Conservation (phyloP, 2,888 invertebrate genomes). For the Arge pagana region DNA sequence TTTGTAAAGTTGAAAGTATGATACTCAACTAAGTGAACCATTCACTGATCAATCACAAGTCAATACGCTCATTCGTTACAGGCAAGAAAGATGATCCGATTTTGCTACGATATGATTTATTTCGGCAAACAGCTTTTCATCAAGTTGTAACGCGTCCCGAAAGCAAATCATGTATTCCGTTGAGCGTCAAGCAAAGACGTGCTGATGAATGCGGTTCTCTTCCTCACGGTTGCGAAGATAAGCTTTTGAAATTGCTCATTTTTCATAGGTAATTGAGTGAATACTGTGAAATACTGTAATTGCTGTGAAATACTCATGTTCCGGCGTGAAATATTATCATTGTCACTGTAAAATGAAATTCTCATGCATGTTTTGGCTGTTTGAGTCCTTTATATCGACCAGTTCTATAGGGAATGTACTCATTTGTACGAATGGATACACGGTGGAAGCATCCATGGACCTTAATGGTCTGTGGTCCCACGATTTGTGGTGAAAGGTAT, state of each 20-base stretch:
- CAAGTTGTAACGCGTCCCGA: conserved; percentile 1
- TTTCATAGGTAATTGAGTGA: no score
- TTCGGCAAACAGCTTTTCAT: conserved; percentile 10
- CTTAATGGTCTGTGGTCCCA: conserved; percentile 1
- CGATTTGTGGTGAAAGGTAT: conserved; percentile 3
- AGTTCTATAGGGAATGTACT: no score
- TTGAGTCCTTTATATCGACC: neutral
- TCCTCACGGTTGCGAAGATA: neutral
- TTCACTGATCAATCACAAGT: conserved; percentile 22
- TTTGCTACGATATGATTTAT: neutral
- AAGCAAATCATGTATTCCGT: neutral
- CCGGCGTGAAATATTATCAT: no score
- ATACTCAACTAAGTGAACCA: conserved; percentile 26
- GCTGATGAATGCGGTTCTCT: neutral
- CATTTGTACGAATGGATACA: conserved; percentile 2
- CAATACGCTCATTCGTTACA: conserved; percentile 10
- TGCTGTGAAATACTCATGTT: no score
- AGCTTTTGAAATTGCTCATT: no score
- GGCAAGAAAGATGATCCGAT: conserved; percentile 12
- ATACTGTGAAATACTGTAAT: no score
- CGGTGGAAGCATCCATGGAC: conserved; percentile 18
- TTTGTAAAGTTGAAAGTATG: conserved; percentile 29
- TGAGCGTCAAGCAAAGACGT: neutral
- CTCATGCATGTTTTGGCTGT: no score
- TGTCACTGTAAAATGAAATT: no score